phyloP scores from a whole-genome alignment of 1,140 invertebrate genomes.

The Scaptomyza graminum region DNA sequence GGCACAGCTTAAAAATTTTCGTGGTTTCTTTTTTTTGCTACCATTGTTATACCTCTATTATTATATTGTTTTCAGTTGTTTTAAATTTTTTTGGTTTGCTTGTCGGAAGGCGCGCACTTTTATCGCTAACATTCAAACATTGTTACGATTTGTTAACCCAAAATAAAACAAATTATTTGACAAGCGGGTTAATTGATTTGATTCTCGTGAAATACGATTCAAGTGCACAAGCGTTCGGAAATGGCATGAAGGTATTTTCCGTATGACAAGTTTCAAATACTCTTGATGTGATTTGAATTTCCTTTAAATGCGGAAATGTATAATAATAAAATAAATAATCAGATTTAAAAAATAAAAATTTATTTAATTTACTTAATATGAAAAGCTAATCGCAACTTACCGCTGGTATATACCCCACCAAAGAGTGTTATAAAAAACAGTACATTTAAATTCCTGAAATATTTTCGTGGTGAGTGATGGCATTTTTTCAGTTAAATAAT shows the following conservation, averaged over 20 bases:
- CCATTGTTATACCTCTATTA: conserved; percentile 6
- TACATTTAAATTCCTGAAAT: conserved; percentile 50
- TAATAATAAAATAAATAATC: no score
- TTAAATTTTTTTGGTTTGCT: conserved; percentile 39
- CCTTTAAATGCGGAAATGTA: neutral
- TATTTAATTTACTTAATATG: no score
- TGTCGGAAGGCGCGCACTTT: conserved; percentile 6
- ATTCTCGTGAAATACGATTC: conserved; percentile 59
- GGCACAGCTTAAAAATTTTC: conserved; percentile 37
- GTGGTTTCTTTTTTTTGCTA: conserved; percentile 5
- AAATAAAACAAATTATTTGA: conserved; percentile 73
- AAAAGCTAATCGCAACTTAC: neutral
- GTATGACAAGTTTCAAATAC: conserved; percentile 13
- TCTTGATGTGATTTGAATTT: neutral
- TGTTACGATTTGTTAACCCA: conserved; percentile 65
- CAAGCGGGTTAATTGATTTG: conserved; percentile 76
- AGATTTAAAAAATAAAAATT: no score
- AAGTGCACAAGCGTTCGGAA: neutral
- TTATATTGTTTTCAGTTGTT: conserved; percentile 30
- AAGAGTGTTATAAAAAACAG: conserved; percentile 15
- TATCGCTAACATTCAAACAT: conserved; percentile 52
- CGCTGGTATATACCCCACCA: neutral
- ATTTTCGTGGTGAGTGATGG: conserved; percentile 28
- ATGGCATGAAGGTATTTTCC: conserved; percentile 12
- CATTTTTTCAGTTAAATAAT: conserved; percentile 20